These are phyloP conservation scores for Drosophila incognita DNA, from an alignment of 2,888 invertebrate genomes.

Conservation along the genomic window DNA sequence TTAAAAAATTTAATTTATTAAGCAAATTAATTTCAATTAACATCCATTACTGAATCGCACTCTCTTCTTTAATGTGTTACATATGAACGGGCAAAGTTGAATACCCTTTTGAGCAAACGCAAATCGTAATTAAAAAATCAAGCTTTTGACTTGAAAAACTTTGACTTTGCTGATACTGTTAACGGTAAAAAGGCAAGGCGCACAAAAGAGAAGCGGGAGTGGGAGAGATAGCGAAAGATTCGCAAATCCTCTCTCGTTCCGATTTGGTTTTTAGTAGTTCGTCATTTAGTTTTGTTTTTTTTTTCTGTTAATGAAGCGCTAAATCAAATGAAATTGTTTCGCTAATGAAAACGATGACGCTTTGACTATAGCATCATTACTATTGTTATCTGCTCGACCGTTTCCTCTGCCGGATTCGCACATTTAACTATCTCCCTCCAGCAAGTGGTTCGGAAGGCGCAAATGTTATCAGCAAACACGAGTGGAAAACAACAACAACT, in stretches of 20 bases:
- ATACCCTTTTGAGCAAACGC: conserved; percentile 20
- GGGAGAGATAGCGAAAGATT: background rate
- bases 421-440: conserved; percentile 7
- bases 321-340: conserved; percentile 66
- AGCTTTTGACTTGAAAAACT: conserved; percentile 45
- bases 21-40: background rate
- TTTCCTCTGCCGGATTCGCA: conserved; percentile 7
- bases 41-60: background rate
- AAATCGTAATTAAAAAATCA: conserved; percentile 59
- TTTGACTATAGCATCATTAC: conserved; percentile 66
- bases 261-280: conserved; percentile 12
- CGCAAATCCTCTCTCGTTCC: background rate
- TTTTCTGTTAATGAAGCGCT: conserved; percentile 60
- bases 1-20: background rate
- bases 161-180: conserved; percentile 61
- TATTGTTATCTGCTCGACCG: conserved; percentile 52
- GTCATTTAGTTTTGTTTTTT: conserved; percentile 41
- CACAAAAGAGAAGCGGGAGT: conserved; percentile 23
- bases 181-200: conserved; percentile 68
- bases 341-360: conserved; percentile 63
- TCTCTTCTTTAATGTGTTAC: background rate
- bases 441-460: conserved; percentile 59
- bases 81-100: conserved; percentile 10
- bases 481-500: conserved; percentile 45
- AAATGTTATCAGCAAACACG: conserved; percentile 74